These are phyloP conservation scores for Aproaerema taeniolella DNA, from an alignment of 2,888 invertebrate species.

Conservation along the genomic window DNA sequence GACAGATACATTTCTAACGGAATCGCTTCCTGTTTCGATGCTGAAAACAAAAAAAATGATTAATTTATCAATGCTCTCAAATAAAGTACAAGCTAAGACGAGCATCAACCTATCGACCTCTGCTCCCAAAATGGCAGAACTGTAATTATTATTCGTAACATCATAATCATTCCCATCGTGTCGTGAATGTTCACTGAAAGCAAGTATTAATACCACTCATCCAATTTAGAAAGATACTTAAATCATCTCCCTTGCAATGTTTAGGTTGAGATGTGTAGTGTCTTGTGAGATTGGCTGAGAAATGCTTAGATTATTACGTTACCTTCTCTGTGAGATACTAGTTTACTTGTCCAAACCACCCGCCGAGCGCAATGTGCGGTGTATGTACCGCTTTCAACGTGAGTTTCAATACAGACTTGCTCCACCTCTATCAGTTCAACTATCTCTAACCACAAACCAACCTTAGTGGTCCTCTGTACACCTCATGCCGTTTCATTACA, in stretches of 20 bases:
- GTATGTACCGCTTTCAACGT: slow-evolving; percentile 47
- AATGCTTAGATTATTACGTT: slow-evolving; percentile 68
- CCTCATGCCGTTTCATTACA: slow-evolving; percentile 67
- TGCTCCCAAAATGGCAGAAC: slow-evolving; percentile 61
- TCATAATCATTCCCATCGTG: slow-evolving; percentile 68
- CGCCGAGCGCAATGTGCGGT: slow-evolving; percentile 72
- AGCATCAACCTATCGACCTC: slow-evolving; percentile 33
- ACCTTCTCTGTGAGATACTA: slow-evolving; percentile 61
- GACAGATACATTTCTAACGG: slow-evolving; percentile 10
- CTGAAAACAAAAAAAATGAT: slow-evolving; percentile 1
- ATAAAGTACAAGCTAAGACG: slow-evolving; percentile 7
- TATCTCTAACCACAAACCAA: slow-evolving; percentile 22
- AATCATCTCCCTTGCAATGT: background rate
- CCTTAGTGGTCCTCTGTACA: slow-evolving; percentile 45
- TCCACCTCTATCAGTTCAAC: slow-evolving; percentile 21
- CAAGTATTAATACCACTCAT: slow-evolving; percentile 42
- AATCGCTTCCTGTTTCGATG: slow-evolving; percentile 8
- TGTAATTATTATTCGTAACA: slow-evolving; percentile 70
- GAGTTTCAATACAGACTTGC: slow-evolving; percentile 26
- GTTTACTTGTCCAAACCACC: slow-evolving; percentile 67
- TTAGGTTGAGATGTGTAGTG: background rate
- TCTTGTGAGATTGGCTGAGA: slow-evolving; percentile 38
- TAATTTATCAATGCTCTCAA: slow-evolving; percentile 9
- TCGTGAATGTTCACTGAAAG: slow-evolving; percentile 67
- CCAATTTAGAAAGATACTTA: slow-evolving; percentile 35